Percentiles rank a stretch among this genome's conserved stretches.
Conservation (phyloP, 2,113 vertebrate species). For the Galeopterus variegatus region DNA sequence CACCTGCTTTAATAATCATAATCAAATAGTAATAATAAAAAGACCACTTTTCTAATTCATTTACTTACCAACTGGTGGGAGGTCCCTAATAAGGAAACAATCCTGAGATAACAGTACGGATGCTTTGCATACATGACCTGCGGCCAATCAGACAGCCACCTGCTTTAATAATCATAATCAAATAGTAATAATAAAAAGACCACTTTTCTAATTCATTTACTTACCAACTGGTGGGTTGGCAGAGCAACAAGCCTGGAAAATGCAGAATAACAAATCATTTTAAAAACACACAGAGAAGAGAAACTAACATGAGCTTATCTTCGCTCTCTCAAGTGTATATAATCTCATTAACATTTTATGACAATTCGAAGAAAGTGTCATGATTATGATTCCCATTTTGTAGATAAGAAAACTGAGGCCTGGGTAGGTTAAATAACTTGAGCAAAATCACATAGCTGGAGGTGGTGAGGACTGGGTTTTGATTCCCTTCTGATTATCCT, state of each 20-base stretch:
- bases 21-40: slow-evolving; percentile 57
- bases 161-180: slow-evolving; percentile 67
- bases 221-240: slow-evolving; percentile 1
- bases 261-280: neutral
- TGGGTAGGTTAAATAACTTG: neutral
- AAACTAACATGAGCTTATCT: neutral
- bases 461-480: neutral
- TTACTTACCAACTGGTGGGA: neutral
- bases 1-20: slow-evolving; percentile 65
- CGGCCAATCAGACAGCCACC: neutral
- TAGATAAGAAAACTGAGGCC: neutral
- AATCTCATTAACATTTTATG: neutral
- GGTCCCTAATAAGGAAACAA: slow-evolving; percentile 57
- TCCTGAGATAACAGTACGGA: neutral
- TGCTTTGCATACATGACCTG: neutral
- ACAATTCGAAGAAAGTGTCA: neutral
- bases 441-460: neutral
- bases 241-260: slow-evolving; percentile 52
- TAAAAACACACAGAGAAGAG: slow-evolving; percentile 29
- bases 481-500: slow-evolving; percentile 45
- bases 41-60: neutral
- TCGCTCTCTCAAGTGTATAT: neutral
- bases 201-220: slow-evolving; percentile 64
- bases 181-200: slow-evolving; percentile 57
- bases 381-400: neutral